Percentiles rank a stretch among this genome's conserved stretches.
Conservation (phyloP, 2,797 vertebrate species). For the Melanotaenia boesemani region DNA sequence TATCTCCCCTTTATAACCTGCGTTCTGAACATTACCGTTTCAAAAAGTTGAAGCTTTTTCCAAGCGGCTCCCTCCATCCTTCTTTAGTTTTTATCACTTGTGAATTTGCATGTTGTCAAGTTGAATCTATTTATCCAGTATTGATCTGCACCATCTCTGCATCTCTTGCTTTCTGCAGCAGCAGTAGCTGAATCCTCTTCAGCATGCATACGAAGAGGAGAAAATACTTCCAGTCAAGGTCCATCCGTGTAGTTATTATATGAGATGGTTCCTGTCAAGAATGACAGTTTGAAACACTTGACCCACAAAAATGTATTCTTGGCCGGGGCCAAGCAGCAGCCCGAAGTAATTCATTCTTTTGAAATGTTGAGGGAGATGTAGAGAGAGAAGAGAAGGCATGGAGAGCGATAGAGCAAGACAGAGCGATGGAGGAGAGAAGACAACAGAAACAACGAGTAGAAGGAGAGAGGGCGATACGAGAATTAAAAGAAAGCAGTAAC, state of each 20-base stretch:
- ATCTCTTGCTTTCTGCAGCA: constrained; percentile 28
- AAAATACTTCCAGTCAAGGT: constrained; percentile 73
- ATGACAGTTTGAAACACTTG: constrained; percentile 86
- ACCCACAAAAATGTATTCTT: constrained; percentile 86
- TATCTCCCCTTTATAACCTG: constrained; percentile 42
- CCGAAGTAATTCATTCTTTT: constrained; percentile 83
- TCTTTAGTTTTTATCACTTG: constrained; percentile 22
- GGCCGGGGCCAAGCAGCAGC: constrained; percentile 82
- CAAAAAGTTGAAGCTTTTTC: no score
- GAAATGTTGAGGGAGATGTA: constrained; percentile 77
- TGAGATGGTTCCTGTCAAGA: constrained; percentile 84
- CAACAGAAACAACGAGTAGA: constrained; percentile 32
- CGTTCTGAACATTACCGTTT: constrained; percentile 11
- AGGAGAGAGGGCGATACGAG: constrained; percentile 1
- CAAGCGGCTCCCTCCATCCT: no score
- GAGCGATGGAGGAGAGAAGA: constrained; percentile 42
- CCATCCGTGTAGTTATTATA: constrained; percentile 82
- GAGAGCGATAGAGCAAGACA: constrained; percentile 69
- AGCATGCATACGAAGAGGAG: constrained; percentile 69
- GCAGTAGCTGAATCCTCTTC: constrained; percentile 69
- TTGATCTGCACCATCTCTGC: constrained; percentile 57
- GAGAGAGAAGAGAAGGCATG: constrained; percentile 72
- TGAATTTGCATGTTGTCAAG: constrained; percentile 58
- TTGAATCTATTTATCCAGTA: constrained; percentile 66
- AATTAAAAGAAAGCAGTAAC: constrained; percentile 22